Base-by-base conservation (phyloP, 2,888 invertebrate species). In the Drosophila ezoana region DNA sequence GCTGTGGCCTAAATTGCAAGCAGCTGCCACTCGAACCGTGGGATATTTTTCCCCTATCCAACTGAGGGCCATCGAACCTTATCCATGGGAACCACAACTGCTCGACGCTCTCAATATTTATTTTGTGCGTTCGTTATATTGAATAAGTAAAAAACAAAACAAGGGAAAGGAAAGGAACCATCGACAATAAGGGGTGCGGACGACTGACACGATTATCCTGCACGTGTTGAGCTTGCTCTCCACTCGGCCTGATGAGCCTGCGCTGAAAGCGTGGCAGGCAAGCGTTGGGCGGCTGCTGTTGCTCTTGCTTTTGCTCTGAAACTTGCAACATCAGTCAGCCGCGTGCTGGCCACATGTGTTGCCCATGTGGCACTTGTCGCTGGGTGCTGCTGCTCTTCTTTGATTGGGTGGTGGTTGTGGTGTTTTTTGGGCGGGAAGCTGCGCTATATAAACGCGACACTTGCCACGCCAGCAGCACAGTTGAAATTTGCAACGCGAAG, bases 11-110 rank as follows among this genome's bases (percentile, higher is more conserved):
- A 84, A 90, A 91, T 91, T 90, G 89, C 90, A 81, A 91, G 90
- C 91, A 90, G 90, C 91, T 90, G 91, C 91, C 90, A 86, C 83
- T 76, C 83, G 77, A 87, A 90, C 91, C 90, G 90, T 90, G 90
- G 91, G 90, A 90, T 90, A 89, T 82, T 89, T 89, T 87, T 87
- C 79, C 87, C 85, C 81, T 77, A 80, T 67, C 69, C 71, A 76
- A 77, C 57, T 64, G 88, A 88, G 76, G 70, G 70, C 81, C 74
- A 70, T 80, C 74, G 79, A 89, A 85, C 84, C 85, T 91, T 90
- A 84, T 78, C 89, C 89, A 89, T 90, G 90, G 91, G 90, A 90
- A 90, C 89, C 87, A 85, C 90, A 91, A 90, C 90, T 90, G 90
- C 90, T 89, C 88, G 72, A 76, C 89, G 86, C 85, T 89, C 87